A percentile compares a stretch with the other conserved stretches of the same genome.
Evolutionary conservation across 2,113 vertebrate genomes (phyloP).

Genomic region (Mobula birostris): DNA sequence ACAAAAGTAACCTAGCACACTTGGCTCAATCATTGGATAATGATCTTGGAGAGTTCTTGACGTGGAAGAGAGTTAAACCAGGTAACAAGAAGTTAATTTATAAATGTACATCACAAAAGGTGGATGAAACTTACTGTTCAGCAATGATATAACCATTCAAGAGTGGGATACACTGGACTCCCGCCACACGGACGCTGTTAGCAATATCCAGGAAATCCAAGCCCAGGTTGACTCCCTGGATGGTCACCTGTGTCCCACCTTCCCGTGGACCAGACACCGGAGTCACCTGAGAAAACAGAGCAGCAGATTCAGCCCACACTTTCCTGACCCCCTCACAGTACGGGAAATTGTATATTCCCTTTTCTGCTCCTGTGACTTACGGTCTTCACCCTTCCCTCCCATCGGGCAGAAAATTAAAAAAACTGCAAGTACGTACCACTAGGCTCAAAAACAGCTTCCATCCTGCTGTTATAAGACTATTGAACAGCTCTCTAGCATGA

Average conservation of each 20-base stretch:
- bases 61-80: background rate
- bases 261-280: constrained; percentile 88
- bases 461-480: too few species aligned
- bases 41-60: background rate
- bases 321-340: background rate
- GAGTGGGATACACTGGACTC: constrained; percentile 77
- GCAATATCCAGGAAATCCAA: constrained; percentile 88
- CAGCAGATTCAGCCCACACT: background rate
- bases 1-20: background rate
- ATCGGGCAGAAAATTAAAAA: too few species aligned
- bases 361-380: too few species aligned
- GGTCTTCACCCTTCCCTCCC: too few species aligned
- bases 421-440: too few species aligned
- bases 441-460: too few species aligned
- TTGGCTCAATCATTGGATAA: background rate
- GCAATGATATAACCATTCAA: constrained; percentile 85
- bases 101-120: background rate
- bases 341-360: too few species aligned
- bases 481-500: too few species aligned
- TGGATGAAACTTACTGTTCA: constrained; percentile 78
- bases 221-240: constrained; percentile 85
- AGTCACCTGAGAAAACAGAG: constrained; percentile 64
- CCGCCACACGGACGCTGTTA: constrained; percentile 83
- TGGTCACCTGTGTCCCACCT: constrained; percentile 89
- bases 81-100: background rate